Conservation (phyloP, 1,140 invertebrate species). For the Pachypeltis micranthus region DNA sequence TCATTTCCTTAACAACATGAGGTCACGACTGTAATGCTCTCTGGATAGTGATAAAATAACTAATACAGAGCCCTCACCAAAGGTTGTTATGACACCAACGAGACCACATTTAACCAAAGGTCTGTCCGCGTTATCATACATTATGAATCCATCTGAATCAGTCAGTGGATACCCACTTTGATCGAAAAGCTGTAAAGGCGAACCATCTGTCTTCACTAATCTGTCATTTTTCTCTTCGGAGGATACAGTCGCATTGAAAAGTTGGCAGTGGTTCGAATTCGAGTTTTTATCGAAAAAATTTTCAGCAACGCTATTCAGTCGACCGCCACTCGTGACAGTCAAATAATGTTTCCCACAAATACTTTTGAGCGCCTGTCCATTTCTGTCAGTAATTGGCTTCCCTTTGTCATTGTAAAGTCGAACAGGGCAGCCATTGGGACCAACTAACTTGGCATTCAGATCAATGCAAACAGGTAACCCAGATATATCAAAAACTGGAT, state of each 20-base stretch:
- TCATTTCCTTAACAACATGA: no score
- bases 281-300: constrained; percentile 2
- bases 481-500: not conserved
- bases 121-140: not conserved
- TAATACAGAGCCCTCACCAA: not conserved
- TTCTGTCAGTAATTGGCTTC: constrained; percentile 2
- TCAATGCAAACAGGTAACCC: not conserved
- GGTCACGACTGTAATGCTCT: no score
- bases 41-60: no score
- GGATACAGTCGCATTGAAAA: not conserved
- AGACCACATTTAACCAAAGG: not conserved
- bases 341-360: not conserved
- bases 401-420: not conserved
- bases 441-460: not conserved
- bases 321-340: not conserved
- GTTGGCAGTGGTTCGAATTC: not conserved
- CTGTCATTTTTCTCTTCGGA: not conserved
- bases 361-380: not conserved
- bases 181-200: constrained; percentile 2
- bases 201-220: not conserved
- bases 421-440: constrained; percentile 2
- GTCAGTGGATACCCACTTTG: constrained; percentile 1
- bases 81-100: not conserved
- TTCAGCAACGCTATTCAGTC: not conserved
- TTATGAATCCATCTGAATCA: not conserved